A percentile compares a stretch with the other conserved stretches of the same genome.
Conservation (phyloP, 37 sponge, comb jelly and placozoan species). For the Dysidea cf. avara region DNA sequence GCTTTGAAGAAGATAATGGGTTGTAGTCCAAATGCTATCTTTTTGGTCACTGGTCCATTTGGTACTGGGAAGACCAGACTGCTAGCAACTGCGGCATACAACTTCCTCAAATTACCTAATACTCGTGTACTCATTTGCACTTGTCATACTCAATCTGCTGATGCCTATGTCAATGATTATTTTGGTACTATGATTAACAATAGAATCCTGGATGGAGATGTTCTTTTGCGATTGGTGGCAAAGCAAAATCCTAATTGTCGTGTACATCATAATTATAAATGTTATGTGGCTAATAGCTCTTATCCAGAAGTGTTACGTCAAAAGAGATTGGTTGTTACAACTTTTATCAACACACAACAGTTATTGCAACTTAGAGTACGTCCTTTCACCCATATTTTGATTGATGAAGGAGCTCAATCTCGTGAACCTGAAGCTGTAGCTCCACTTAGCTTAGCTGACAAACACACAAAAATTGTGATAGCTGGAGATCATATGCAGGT, state of each 20-base stretch:
- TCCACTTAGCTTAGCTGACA: constrained; percentile 28
- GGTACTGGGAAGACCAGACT: constrained; percentile 45
- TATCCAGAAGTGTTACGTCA: background rate
- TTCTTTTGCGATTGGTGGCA: background rate
- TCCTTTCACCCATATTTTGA: constrained; percentile 57
- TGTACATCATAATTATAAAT: no score
- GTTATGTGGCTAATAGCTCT: no score
- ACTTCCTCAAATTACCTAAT: background rate
- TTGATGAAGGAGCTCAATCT: constrained; percentile 71
- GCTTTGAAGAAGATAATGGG: background rate
- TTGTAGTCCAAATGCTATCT: background rate
- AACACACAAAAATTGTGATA: constrained; percentile 46
- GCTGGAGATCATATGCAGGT: constrained; percentile 66
- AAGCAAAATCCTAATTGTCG: no score
- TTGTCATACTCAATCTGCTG: constrained; percentile 25
- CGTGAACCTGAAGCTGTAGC: constrained; percentile 53
- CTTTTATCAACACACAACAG: constrained; percentile 18
- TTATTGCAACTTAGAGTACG: background rate
- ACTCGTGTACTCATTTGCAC: background rate
- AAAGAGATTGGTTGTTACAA: constrained; percentile 50
- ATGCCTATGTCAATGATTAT: constrained; percentile 8
- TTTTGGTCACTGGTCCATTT: constrained; percentile 34
- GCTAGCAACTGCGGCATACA: constrained; percentile 23
- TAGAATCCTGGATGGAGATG: no score
- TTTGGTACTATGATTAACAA: constrained; percentile 8